Conservation (phyloP, 2,113 vertebrate genomes). For the Dermatemys mawii region DNA sequence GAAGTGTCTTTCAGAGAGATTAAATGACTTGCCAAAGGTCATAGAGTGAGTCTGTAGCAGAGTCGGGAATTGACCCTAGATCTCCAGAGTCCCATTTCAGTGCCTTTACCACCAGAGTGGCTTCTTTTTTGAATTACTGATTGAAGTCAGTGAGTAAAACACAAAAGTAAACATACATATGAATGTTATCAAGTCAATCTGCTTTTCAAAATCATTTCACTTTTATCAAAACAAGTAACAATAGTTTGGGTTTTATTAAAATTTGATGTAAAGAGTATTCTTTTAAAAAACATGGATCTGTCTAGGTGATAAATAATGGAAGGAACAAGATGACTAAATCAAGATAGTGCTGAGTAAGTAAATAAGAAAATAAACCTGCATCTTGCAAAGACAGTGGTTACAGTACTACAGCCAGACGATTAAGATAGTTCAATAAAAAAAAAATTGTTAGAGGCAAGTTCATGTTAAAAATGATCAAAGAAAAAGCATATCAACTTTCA, state of each 20-base stretch:
- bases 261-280: neutral
- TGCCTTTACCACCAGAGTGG: neutral
- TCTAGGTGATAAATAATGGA: neutral
- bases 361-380: neutral
- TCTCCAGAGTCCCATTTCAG: neutral
- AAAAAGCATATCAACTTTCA: neutral
- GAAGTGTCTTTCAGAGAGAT: neutral
- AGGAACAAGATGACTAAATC: neutral
- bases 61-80: neutral
- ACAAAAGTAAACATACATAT: neutral
- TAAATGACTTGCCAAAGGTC: accelerated
- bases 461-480: neutral
- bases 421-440: neutral
- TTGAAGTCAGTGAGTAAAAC: neutral
- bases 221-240: neutral
- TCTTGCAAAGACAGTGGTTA: neutral
- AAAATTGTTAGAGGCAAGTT: neutral
- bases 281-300: neutral
- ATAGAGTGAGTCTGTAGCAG: neutral
- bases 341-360: neutral
- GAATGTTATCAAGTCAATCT: neutral
- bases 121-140: neutral
- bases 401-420: neutral
- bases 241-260: neutral
- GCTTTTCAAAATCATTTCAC: neutral